These are phyloP conservation scores for Tragelaphus scriptus DNA, from an alignment of 2,113 vertebrate genomes.

Conservation along the genomic window DNA sequence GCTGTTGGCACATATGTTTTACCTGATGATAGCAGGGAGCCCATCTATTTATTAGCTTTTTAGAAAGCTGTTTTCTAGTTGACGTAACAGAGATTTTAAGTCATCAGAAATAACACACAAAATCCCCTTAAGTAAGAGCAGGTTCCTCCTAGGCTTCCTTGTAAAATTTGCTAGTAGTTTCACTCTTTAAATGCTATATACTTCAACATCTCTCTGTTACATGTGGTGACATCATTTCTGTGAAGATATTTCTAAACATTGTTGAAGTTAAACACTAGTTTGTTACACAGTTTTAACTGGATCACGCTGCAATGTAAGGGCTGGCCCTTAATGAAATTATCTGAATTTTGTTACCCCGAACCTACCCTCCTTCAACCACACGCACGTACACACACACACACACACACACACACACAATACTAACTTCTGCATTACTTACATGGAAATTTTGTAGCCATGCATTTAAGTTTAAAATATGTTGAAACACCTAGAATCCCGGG, in stretches of 20 bases:
- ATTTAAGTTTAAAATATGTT: neutral
- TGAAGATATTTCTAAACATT: neutral
- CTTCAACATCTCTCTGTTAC: neutral
- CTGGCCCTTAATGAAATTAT: neutral
- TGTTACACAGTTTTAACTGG: neutral
- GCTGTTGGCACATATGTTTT: constrained; percentile 68
- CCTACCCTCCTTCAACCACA: neutral
- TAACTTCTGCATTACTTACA: neutral
- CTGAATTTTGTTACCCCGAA: neutral
- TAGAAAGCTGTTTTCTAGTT: constrained; percentile 63
- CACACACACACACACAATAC: neutral
- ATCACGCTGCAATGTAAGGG: neutral
- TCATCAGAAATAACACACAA: constrained; percentile 11
- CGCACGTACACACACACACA: neutral
- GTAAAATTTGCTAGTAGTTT: neutral
- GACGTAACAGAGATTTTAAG: constrained; percentile 70
- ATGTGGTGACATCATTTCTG: neutral
- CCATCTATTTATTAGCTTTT: constrained; percentile 67
- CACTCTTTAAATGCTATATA: neutral
- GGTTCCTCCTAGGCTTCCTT: constrained; percentile 8
- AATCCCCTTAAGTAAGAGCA: neutral
- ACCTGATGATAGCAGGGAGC: constrained; percentile 69
- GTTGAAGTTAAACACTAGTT: neutral
- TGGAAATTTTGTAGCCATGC: neutral
- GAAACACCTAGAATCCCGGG: neutral